A percentile compares a stretch with the other conserved stretches of the same genome.
Evolutionary conservation across 2,888 invertebrate species (phyloP).

Genomic region (Eupsilia transversa): DNA sequence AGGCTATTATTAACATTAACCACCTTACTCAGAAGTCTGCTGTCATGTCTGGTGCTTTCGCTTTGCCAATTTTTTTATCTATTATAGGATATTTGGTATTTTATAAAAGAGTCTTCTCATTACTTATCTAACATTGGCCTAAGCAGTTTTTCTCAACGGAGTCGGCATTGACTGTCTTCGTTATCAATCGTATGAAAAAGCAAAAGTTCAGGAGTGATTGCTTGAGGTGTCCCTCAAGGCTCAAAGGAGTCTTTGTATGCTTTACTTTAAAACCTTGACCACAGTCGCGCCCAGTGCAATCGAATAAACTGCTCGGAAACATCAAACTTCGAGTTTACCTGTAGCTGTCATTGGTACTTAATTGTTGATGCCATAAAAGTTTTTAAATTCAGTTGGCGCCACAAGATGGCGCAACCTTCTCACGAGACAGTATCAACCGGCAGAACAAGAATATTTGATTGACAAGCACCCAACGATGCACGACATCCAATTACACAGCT

Average conservation of each 20-base stretch:
- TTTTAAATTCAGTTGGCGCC: constrained; percentile 22
- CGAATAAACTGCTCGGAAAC: too few species aligned
- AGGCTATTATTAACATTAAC: constrained; percentile 19
- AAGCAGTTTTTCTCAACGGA: not conserved
- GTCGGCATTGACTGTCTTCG: not conserved
- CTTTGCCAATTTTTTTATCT: constrained; percentile 8
- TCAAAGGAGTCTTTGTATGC: too few species aligned
- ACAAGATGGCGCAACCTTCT: constrained; percentile 45
- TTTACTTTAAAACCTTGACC: too few species aligned
- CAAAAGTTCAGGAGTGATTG: not conserved
- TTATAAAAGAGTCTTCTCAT: not conserved
- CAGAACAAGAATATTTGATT: constrained; percentile 58
- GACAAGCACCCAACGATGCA: constrained; percentile 51
- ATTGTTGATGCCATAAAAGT: constrained; percentile 39
- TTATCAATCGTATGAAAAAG: not conserved
- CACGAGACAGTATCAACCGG: constrained; percentile 13
- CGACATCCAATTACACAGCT: constrained; percentile 57
- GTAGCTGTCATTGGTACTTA: too few species aligned
- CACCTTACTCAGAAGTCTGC: constrained; percentile 30
- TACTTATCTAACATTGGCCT: not conserved
- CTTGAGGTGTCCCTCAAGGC: not conserved
- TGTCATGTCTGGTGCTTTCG: not conserved
- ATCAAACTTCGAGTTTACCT: too few species aligned
- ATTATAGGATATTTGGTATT: too few species aligned
- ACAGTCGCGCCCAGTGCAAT: too few species aligned